These are phyloP conservation scores for Stegastes partitus DNA, from an alignment of 2,113 vertebrate species.

Conservation along the genomic window DNA sequence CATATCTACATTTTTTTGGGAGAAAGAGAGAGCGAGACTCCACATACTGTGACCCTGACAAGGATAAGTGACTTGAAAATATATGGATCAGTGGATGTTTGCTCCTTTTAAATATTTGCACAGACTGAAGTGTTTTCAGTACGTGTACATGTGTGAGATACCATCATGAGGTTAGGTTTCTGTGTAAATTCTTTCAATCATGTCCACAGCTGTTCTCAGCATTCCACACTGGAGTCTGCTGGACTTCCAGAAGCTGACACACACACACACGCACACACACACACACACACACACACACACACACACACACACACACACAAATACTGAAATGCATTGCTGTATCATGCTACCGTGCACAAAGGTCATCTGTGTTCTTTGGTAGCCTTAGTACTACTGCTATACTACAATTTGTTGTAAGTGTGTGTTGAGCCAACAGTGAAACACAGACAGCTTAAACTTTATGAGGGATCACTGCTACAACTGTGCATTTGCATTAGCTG, in stretches of 20 bases:
- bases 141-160: conserved; percentile 15
- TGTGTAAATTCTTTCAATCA: conserved; percentile 59
- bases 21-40: background rate
- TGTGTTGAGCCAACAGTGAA: background rate
- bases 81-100: background rate
- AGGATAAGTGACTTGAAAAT: background rate
- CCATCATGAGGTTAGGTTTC: conserved; percentile 46
- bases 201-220: conserved; percentile 73
- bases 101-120: conserved; percentile 16
- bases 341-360: conserved; percentile 6
- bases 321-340: background rate
- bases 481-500: background rate
- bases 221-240: conserved; percentile 65
- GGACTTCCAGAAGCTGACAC: conserved; percentile 48
- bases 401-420: background rate
- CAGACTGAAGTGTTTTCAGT: background rate
- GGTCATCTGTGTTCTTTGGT: conserved; percentile 18
- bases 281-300: conserved; percentile 42
- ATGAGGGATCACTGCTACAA: background rate
- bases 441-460: background rate
- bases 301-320: conserved; percentile 40
- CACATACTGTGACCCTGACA: background rate
- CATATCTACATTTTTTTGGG: background rate
- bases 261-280: conserved; percentile 23
- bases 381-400: conserved; percentile 6